Evolutionary conservation across 2,797 vertebrate species (phyloP).

Genomic region (Meriones psammophilus): DNA sequence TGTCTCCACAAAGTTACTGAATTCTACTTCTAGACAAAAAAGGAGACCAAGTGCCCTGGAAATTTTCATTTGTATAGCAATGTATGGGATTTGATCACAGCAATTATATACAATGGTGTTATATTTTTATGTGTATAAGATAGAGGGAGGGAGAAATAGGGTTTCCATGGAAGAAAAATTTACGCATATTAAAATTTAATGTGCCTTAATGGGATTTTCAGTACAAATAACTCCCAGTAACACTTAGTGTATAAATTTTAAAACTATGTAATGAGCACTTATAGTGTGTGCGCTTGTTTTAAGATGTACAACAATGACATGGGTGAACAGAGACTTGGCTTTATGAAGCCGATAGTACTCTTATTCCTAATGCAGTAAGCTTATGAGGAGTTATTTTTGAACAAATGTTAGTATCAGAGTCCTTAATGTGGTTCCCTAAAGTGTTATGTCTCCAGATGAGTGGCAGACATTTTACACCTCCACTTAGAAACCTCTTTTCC

Average conservation of each 20-base stretch:
- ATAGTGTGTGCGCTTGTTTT: not conserved
- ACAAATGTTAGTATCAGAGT: not conserved
- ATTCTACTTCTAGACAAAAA: not conserved
- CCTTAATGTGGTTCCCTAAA: not conserved
- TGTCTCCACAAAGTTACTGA: not conserved
- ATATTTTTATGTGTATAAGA: not conserved
- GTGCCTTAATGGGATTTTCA: slow-evolving; percentile 30
- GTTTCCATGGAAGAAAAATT: not conserved
- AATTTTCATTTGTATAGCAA: slow-evolving; percentile 19
- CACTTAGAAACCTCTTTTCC: not conserved
- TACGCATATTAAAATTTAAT: slow-evolving; percentile 42
- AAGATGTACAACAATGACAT: not conserved
- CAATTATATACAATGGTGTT: slow-evolving; percentile 17
- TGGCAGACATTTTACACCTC: not conserved
- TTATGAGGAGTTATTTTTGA: not conserved
- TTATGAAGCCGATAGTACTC: not conserved
- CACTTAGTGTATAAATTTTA: not conserved
- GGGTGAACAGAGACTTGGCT: too few relatives aligned
- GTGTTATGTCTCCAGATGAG: not conserved
- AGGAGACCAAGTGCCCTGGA: not conserved
- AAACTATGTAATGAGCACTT: not conserved
- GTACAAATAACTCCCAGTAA: slow-evolving; percentile 20
- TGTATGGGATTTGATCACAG: slow-evolving; percentile 32
- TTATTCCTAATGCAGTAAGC: not conserved
- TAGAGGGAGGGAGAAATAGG: not conserved